Evolutionary conservation across 2,113 vertebrate species (phyloP).

Genomic region (Meriones unguiculatus): DNA sequence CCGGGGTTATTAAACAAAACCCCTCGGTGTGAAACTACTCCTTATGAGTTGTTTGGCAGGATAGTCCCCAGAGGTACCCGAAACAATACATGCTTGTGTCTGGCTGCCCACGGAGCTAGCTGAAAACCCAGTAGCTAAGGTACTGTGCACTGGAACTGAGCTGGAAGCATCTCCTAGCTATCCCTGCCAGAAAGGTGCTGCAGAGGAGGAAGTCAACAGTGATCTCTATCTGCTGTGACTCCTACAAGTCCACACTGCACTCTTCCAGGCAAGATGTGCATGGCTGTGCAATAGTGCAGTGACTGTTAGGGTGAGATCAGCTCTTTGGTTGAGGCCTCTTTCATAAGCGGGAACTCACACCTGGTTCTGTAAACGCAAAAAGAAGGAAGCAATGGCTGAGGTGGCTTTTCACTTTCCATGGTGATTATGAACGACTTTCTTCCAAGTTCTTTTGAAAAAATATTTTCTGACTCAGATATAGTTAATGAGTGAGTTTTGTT

Average conservation of each 20-base stretch:
- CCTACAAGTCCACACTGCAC: fast-evolving
- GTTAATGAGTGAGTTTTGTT: conserved; percentile 34
- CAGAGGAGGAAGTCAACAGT: background rate
- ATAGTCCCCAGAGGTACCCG: background rate
- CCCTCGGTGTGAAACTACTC: background rate
- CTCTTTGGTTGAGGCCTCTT: background rate
- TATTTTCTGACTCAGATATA: conserved; percentile 44
- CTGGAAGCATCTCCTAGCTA: background rate
- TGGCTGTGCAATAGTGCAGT: background rate
- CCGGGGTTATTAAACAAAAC: background rate
- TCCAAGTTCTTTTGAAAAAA: conserved; percentile 47
- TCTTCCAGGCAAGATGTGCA: background rate
- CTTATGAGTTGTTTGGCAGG: background rate
- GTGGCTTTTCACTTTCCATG: conserved; percentile 23
- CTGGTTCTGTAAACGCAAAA: background rate
- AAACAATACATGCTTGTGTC: background rate
- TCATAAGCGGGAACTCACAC: background rate
- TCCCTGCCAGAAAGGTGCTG: background rate
- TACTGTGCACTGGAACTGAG: background rate
- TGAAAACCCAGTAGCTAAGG: background rate
- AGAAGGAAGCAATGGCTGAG: background rate
- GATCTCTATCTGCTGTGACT: background rate
- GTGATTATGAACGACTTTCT: conserved; percentile 32
- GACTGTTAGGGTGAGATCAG: too few species aligned
- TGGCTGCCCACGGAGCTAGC: background rate